Evolutionary conservation across 1,140 invertebrate species (phyloP), one percentile per base, ranked within the genome.

Genomic region (Lysiphlebus fabarum): DNA sequence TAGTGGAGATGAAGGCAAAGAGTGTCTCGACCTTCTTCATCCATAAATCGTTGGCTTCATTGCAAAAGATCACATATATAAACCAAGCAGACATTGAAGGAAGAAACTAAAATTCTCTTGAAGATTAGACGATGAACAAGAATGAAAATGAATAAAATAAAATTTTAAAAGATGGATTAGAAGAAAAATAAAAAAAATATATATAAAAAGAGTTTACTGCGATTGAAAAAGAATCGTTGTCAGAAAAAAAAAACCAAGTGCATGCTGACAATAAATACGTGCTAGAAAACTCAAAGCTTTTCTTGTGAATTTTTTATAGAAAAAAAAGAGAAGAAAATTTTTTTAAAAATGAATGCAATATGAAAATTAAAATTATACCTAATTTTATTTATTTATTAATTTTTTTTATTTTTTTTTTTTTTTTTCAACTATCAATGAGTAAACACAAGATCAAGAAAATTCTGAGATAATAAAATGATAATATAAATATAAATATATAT

Each of bases 41-140:
- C 67, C 66, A 67, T 67, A 65, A 71, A 67, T 65, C 63, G 63
- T 66, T 60, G 49, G 63, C 65, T 51, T 34, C 36, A 33, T 49
- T 49, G 49, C 34, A 51, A 36, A n/a, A 40, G 38, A 40, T 40
- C 34, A 36, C 47, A 6, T 6, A 38, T 8, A 36, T 1, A 37
- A n/a, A 51, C 12, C 33, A 6, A 51, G 49, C 38, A 36, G 36
- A 11, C 37, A n/a, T 37, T n/a, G n/a, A 37, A 8, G 26, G 47
- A 11, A 34, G 49, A 51, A 34, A 36, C 49, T 33, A 51, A 51
- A 51, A 34, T 33, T 36, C 36, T 26, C 17, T 26, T 26, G 17
- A n/a, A n/a, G 17, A 26, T 26, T 26, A 26, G 17, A 26, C 17
- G 17, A 26, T 26, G 17, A 4, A 26, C 17, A 26, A 26, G 17